These are phyloP conservation scores for Lutjanus argentimaculatus DNA, from an alignment of 2,797 vertebrate species.

Conservation along the genomic window DNA sequence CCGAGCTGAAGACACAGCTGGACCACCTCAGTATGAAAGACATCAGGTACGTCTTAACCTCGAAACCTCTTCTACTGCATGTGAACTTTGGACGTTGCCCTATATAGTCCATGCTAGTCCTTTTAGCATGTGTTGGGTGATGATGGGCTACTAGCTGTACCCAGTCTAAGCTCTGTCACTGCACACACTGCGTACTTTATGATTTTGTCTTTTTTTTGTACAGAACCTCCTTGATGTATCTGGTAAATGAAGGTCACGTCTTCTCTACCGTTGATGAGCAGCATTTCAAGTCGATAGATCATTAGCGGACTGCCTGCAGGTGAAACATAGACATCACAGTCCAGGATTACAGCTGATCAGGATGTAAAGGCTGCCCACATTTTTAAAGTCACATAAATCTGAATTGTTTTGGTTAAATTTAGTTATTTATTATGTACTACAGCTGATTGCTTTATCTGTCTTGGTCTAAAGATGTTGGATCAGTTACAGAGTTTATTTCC, in stretches of 20 bases:
- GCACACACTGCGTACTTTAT: not conserved
- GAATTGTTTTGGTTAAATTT: not conserved
- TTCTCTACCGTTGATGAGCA: slow-evolving; percentile 69
- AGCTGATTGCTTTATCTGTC: not conserved
- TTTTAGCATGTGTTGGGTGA: no score
- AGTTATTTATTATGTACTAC: not conserved
- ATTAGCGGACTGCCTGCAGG: not conserved
- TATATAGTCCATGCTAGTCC: not conserved
- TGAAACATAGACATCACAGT: not conserved
- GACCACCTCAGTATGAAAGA: slow-evolving; percentile 5
- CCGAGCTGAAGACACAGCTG: slow-evolving; percentile 47
- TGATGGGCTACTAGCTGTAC: not conserved
- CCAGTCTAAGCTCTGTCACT: not conserved
- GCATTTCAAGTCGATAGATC: slow-evolving; percentile 65
- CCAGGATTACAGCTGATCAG: not conserved
- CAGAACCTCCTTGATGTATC: slow-evolving; percentile 66
- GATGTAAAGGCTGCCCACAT: not conserved
- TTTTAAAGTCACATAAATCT: not conserved
- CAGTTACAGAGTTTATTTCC: slow-evolving; percentile 3
- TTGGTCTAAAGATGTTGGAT: not conserved
- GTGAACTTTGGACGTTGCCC: not conserved
- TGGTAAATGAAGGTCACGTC: slow-evolving; percentile 65
- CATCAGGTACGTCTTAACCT: slow-evolving; percentile 58
- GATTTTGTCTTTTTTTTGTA: not conserved
- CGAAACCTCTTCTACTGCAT: not conserved